Evolutionary conservation across 1,140 invertebrate genomes (phyloP), one percentile per base, ranked within the genome.

Genomic region (Drosophila sproati): DNA sequence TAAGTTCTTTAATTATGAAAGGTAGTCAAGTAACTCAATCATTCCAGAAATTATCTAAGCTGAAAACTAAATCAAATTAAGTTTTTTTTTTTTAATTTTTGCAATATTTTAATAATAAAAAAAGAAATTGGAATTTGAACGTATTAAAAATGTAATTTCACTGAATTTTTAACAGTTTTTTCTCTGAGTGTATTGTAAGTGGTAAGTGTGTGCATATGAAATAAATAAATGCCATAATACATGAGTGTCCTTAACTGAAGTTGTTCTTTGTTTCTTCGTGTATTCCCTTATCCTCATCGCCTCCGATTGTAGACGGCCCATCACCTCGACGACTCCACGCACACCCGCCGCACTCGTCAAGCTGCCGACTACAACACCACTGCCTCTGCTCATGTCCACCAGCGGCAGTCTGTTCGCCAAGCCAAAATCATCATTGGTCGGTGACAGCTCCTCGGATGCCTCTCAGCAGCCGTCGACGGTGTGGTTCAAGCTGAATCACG

Each of bases 301-400:
- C 56, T 31, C 31, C 41, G 7, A 8, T 10, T 45, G n/a, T 37
- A 92, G 91, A 72, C 91, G 91, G 35, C 91, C 91, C 77, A 92
- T 92, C 54, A 92, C 88, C 56, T 91, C 91, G 34, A 92, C 91
- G 28, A 92, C 91, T n/a, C 79, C 91, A 8, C 73, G 85, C 34
- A 45, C 85, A 5, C 68, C 85, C 37, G 68, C 37, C 55, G 54
- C 73, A 29, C 67, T 87, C 52, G 63, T 81, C 29, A 74, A 80
- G 39, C 56, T 89, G 54, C 70, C 71, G 10, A 71, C 75, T 4
- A 91, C 91, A 7, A 92, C 92, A 2, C 91, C 91, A 0, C 55
- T 91, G 52, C 92, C 92, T 2, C 54, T 92, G 4, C 48, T 90
- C 10, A 88, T 91, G 75, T 92, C 91, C 54, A 91, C 91, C 55